Base-by-base conservation (phyloP, 2,797 vertebrate species). In the Heliangelus exortis region DNA sequence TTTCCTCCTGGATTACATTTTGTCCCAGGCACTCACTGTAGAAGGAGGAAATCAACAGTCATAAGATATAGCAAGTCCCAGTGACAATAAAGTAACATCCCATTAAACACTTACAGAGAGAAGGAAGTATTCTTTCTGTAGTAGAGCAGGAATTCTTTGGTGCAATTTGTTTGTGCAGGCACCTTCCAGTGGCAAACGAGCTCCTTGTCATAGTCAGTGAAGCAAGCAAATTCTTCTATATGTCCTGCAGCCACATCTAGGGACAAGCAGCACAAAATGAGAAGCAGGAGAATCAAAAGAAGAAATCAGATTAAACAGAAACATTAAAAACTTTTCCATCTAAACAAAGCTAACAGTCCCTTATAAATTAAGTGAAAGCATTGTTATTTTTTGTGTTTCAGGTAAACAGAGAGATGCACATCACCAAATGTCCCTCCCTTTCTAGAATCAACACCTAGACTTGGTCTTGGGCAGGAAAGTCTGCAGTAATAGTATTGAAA, bases 171-270 rank as follows among this genome's bases (percentile, higher is more conserved):
- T 25, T 86, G 50, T 2, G 19, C 5, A 5, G 54, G 84, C 66
- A 97, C 93, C 25, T n/a, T 33, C 98, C 98, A 98, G 57, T 79
- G 92, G 74, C 98, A 98, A 47, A 86, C 61, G 29, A 97, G 82
- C 45, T 87, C 53, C 48, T 11, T 45, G 33, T 89, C 48, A 36
- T 82, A 98, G 94, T 98, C 97, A 4, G 93, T 97, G 91, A 89
- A 43, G 73, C 98, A 98, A 6, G 66, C 50, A 77, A 97, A 83
- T 6, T 18, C 73, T 61, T 86, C 59, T 26, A 94, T 5, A 0
- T 4, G 11, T 66, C 67, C 91, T 73, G 77, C n/a, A 84, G 85
- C 53, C 43, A n/a, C 41, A 68, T 80, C 96, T 97, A 81, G 41
- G 65, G 82, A 92, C 72, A 93, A 78, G 74, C 26, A 95, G 67